Conservation (phyloP, 1,140 invertebrate species). For the Neotoxoptera formosana region DNA sequence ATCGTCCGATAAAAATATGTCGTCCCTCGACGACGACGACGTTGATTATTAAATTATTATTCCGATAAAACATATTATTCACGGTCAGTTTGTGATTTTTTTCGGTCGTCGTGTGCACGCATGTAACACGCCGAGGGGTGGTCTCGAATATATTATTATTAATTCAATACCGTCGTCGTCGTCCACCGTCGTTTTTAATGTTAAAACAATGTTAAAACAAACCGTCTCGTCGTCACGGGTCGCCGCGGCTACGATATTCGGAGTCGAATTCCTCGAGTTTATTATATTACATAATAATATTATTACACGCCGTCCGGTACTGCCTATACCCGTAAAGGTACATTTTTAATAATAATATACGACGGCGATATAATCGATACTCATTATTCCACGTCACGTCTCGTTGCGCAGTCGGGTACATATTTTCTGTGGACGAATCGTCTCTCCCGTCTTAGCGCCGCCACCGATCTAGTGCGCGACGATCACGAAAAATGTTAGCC, state of each 20-base stretch:
- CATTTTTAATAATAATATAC: neutral
- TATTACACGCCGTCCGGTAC: neutral
- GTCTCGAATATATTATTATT: constrained; percentile 1
- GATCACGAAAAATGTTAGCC: too few species aligned
- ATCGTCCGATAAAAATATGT: constrained; percentile 45
- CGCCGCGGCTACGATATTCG: constrained; percentile 34
- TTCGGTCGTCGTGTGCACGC: neutral
- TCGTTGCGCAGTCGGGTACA: neutral
- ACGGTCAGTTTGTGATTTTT: constrained; percentile 31
- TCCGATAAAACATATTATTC: constrained; percentile 27
- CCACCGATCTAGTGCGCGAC: too few species aligned
- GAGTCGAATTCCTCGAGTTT: constrained; percentile 42
- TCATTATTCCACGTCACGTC: neutral
- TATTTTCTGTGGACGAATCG: neutral
- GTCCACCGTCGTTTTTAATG: neutral
- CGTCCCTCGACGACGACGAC: neutral
- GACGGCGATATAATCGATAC: neutral
- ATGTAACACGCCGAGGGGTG: neutral
- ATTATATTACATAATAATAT: neutral
- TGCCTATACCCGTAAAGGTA: neutral
- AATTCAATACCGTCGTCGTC: neutral
- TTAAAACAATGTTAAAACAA: constrained; percentile 50
- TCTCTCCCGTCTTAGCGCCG: neutral
- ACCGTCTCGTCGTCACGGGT: constrained; percentile 38
- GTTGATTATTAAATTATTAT: constrained; percentile 33